phyloP scores from a whole-genome alignment of 2,797 vertebrate genomes.

The Siniperca scherzeri region DNA sequence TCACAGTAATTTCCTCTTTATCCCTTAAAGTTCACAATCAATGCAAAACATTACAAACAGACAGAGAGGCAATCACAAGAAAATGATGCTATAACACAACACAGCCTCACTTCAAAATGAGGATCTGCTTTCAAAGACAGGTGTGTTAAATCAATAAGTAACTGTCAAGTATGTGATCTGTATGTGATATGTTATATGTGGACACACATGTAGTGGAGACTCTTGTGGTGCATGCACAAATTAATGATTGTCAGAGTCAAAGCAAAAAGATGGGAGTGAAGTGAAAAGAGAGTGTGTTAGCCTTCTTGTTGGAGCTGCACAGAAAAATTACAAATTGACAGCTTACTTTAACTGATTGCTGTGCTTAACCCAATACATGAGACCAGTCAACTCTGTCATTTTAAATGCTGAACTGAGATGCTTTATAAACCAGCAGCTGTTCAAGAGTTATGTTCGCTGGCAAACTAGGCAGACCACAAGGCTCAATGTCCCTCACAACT shows the following conservation, averaged over 20 bases:
- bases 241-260: slow-evolving; percentile 24
- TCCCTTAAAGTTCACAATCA: slow-evolving; percentile 17
- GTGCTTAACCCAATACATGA: slow-evolving; percentile 4
- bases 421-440: slow-evolving; percentile 27
- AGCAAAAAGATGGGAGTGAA: background rate
- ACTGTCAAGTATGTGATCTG: background rate
- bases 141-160: slow-evolving; percentile 35
- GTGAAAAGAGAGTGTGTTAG: slow-evolving; percentile 11
- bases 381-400: slow-evolving; percentile 21
- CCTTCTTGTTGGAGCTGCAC: background rate
- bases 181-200: background rate
- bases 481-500: slow-evolving; percentile 42
- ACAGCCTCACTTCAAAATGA: slow-evolving; percentile 9
- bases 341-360: slow-evolving; percentile 13
- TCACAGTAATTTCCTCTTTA: background rate
- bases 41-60: slow-evolving; percentile 21
- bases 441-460: slow-evolving; percentile 39
- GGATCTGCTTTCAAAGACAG: slow-evolving; percentile 16
- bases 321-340: slow-evolving; percentile 15
- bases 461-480: slow-evolving; percentile 21
- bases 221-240: background rate
- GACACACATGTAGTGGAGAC: slow-evolving; percentile 22
- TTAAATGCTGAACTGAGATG: slow-evolving; percentile 5
- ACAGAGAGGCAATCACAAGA: background rate
- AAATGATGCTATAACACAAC: background rate